Evolutionary conservation across 2,113 vertebrate species (phyloP).

Genomic region (Boleophthalmus pectinirostris): DNA sequence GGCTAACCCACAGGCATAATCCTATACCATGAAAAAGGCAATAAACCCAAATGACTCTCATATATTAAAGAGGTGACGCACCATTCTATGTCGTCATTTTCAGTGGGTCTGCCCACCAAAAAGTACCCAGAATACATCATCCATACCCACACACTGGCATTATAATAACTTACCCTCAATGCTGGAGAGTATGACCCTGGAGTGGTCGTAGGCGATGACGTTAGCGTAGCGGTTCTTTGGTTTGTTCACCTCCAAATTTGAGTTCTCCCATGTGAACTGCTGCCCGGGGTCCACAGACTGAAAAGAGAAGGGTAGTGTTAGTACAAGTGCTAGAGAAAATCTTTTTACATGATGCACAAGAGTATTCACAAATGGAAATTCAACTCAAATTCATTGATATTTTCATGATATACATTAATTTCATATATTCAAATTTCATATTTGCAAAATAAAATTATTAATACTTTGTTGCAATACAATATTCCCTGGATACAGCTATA

Average conservation of each 20-base stretch:
- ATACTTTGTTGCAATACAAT: not conserved
- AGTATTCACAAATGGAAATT: not conserved
- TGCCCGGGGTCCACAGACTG: slow-evolving; percentile 96
- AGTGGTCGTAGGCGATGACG: slow-evolving; percentile 97
- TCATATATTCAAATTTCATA: not conserved
- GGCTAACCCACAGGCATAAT: not conserved
- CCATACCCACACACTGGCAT: slow-evolving; percentile 11
- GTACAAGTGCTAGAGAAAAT: slow-evolving; percentile 9
- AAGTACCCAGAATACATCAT: slow-evolving; percentile 7
- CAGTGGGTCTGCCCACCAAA: slow-evolving; percentile 1
- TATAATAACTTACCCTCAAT: slow-evolving; percentile 87
- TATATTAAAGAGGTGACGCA: slow-evolving; percentile 4
- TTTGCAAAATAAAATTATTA: not conserved
- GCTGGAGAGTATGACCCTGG: slow-evolving; percentile 90
- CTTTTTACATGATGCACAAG: not conserved
- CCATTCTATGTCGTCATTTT: slow-evolving; percentile 11
- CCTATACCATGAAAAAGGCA: slow-evolving; percentile 16
- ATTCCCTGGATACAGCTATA: not conserved
- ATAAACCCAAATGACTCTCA: slow-evolving; percentile 16
- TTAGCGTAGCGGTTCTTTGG: slow-evolving; percentile 99
- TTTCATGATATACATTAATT: not conserved
- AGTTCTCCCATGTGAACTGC: slow-evolving; percentile 99
- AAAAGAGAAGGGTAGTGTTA: slow-evolving; percentile 53
- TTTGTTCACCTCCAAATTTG: slow-evolving; percentile 98
- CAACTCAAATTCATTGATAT: not conserved